Percentiles rank a stretch among this genome's conserved stretches.
Evolutionary conservation across 2,888 invertebrate species (phyloP).

Genomic region (Eristalinus aeneus): DNA sequence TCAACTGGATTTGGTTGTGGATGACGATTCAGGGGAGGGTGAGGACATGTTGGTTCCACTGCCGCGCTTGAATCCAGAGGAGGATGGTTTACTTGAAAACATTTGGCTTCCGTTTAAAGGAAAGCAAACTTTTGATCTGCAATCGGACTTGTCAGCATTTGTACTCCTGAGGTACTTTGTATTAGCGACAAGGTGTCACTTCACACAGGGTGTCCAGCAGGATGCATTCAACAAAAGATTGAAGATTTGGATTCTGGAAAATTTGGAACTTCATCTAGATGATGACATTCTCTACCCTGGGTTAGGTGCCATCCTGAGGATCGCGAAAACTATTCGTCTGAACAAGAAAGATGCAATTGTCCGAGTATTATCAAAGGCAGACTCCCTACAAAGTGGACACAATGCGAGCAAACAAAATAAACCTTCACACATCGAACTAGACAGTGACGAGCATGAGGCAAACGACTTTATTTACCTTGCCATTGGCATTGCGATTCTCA

Average conservation of each 20-base stretch:
- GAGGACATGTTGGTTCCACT: conserved; percentile 77
- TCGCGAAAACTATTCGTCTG: conserved; percentile 74
- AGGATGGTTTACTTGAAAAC: conserved; percentile 75
- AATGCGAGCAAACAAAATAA: background rate
- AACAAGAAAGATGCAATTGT: conserved; percentile 8
- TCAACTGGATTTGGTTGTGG: conserved; percentile 74
- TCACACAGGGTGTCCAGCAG: conserved; percentile 75
- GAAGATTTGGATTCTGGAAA: conserved; percentile 76
- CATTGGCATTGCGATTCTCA: conserved; percentile 11
- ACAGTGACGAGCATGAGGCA: background rate
- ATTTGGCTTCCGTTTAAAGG: conserved; percentile 78
- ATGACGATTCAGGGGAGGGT: conserved; percentile 72
- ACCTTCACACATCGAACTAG: background rate
- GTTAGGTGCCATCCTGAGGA: conserved; percentile 77
- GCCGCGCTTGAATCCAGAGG: conserved; percentile 76
- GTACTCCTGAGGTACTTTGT: conserved; percentile 77
- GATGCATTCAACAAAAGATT: conserved; percentile 76
- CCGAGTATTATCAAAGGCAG: conserved; percentile 32
- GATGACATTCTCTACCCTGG: conserved; percentile 79
- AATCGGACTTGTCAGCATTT: conserved; percentile 75
- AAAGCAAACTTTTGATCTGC: conserved; percentile 77
- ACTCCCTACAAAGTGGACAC: conserved; percentile 5
- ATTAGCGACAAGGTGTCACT: conserved; percentile 76
- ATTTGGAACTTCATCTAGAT: conserved; percentile 75
- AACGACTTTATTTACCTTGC: conserved; percentile 40